Conservation (phyloP, 2,888 invertebrate species). For the Trichogramma evanescens region DNA sequence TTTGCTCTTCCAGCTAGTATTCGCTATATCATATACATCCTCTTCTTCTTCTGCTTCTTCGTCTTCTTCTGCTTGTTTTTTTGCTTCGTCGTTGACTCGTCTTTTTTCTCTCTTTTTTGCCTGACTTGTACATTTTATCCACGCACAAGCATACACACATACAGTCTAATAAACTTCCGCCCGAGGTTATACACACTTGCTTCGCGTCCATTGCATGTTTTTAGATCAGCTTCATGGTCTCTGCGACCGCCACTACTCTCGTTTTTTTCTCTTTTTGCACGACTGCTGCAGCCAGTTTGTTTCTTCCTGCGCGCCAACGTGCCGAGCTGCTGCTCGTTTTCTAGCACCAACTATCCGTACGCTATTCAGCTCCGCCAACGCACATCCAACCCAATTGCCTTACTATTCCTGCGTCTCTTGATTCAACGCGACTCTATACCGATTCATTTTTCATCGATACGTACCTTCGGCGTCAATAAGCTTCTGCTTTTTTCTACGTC, state of each 20-base stretch:
- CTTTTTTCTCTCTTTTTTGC: conserved; percentile 10
- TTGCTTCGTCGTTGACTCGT: conserved; percentile 1
- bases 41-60: conserved; percentile 4
- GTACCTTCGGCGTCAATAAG: no score
- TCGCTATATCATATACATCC: conserved; percentile 3
- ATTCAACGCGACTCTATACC: no score
- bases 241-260: not conserved
- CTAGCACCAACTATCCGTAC: no score
- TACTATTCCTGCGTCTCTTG: no score
- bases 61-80: conserved; percentile 18
- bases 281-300: not conserved
- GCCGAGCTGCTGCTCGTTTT: no score
- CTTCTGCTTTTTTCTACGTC: no score
- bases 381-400: no score
- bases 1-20: conserved; percentile 12
- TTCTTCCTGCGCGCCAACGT: no score
- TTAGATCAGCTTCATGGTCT: not conserved
- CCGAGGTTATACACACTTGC: conserved; percentile 19
- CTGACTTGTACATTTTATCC: not conserved
- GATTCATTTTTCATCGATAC: no score
- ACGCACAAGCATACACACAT: conserved; percentile 5
- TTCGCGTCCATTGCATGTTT: conserved; percentile 8
- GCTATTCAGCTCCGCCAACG: no score
- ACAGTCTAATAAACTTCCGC: conserved; percentile 16
- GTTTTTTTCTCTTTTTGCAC: not conserved